Percentiles rank a stretch among this genome's conserved stretches.
phyloP scores from a whole-genome alignment of 2,113 vertebrate genomes.

The Artemisiospiza belli region DNA sequence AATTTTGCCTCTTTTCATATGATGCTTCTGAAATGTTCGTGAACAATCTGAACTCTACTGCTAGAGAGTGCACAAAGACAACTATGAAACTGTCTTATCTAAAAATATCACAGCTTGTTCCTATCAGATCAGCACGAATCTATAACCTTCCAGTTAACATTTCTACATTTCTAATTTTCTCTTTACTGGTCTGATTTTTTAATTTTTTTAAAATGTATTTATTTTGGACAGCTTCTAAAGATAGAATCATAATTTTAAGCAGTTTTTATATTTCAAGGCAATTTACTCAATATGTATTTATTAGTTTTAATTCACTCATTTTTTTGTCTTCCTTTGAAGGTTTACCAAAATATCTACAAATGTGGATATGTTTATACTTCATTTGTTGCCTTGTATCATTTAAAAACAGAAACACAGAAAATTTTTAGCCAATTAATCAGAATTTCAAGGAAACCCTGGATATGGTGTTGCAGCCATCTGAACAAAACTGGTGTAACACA shows the following conservation, averaged over 20 bases:
- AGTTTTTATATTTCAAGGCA: neutral
- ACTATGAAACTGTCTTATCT: neutral
- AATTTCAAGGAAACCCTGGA: neutral
- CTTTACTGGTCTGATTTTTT: neutral
- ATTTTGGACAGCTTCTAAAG: neutral
- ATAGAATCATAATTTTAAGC: neutral
- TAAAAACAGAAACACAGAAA: neutral
- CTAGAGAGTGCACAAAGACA: neutral
- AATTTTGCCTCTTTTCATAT: neutral
- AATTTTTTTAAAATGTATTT: neutral
- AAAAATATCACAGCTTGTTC: neutral
- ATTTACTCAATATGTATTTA: neutral
- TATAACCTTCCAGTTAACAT: neutral
- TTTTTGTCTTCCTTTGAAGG: neutral
- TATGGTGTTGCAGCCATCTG: neutral
- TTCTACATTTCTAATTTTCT: neutral
- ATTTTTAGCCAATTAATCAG: neutral
- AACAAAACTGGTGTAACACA: neutral
- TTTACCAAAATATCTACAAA: neutral
- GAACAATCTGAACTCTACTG: neutral
- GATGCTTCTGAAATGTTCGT: neutral
- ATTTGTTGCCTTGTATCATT: neutral
- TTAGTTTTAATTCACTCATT: neutral
- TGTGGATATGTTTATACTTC: neutral
- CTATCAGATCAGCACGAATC: neutral